Evolutionary conservation across 2,888 invertebrate genomes (phyloP).

Genomic region (Drosophila paranaensis): DNA sequence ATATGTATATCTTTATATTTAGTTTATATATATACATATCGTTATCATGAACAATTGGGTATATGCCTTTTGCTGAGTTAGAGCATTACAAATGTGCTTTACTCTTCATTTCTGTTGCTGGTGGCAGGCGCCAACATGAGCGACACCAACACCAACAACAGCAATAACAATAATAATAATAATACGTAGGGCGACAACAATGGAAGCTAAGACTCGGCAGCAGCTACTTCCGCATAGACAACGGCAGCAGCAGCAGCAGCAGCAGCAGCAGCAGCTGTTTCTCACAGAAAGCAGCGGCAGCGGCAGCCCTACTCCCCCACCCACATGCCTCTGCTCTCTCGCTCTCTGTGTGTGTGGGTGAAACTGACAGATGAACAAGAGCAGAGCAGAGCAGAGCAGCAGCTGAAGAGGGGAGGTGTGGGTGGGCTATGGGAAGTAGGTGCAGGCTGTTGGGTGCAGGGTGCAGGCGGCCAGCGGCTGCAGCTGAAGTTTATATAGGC

Average conservation of each 20-base stretch:
- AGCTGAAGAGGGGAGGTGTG: neutral
- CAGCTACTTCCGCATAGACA: conserved; percentile 53
- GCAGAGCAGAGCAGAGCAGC: neutral
- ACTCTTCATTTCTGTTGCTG: conserved; percentile 22
- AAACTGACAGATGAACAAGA: conserved; percentile 47
- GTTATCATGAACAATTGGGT: neutral
- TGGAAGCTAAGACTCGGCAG: conserved; percentile 19
- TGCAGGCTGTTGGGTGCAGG: neutral
- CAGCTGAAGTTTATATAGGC: conserved; percentile 33
- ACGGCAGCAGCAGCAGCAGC: conserved; percentile 24
- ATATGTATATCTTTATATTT: neutral
- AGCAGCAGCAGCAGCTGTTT: conserved; percentile 31
- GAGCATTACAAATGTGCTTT: conserved; percentile 35
- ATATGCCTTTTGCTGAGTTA: neutral
- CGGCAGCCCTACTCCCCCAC: conserved; percentile 1
- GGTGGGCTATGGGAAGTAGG: neutral
- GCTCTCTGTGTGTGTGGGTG: conserved; percentile 47
- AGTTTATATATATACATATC: neutral
- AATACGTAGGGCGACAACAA: conserved; percentile 49
- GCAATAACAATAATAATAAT: conserved; percentile 15
- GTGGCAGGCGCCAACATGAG: conserved; percentile 49
- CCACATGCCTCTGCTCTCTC: neutral
- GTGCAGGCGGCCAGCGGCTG: conserved; percentile 2
- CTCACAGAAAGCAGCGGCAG: conserved; percentile 28
- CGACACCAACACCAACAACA: conserved; percentile 18